These are phyloP conservation scores for Acanthiza pusilla DNA, from an alignment of 2,797 vertebrate species.

Conservation along the genomic window DNA sequence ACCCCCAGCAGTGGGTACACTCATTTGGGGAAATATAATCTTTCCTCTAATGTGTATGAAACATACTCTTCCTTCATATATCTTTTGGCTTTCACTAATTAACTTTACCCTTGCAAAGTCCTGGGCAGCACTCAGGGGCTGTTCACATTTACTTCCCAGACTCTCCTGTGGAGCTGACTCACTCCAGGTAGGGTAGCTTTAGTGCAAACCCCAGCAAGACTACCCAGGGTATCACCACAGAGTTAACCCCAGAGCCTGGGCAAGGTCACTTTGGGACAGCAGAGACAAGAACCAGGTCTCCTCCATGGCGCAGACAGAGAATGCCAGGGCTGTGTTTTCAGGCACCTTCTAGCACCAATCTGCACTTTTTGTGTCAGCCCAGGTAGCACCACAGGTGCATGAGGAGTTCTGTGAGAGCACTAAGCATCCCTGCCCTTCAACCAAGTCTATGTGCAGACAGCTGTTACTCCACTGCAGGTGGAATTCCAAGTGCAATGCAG, in stretches of 20 bases:
- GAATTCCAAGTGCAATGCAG: neutral
- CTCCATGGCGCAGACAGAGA: neutral
- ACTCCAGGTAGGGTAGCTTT: rapidly evolving
- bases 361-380: neutral
- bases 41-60: neutral
- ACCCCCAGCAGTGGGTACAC: neutral
- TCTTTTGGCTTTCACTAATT: neutral
- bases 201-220: neutral
- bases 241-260: neutral
- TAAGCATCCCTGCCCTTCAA: neutral
- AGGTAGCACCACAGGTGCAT: neutral
- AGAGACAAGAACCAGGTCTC: neutral
- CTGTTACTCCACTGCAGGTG: neutral
- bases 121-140: neutral
- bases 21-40: neutral
- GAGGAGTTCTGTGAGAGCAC: neutral
- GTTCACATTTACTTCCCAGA: neutral
- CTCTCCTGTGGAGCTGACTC: neutral
- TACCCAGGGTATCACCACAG: neutral
- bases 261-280: neutral
- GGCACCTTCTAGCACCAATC: neutral
- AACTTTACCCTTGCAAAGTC: neutral
- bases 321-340: rapidly evolving
- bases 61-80: neutral
- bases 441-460: neutral